Percentiles rank a stretch among this genome's conserved stretches.
Conservation (phyloP, 2,797 vertebrate genomes). For the Florisuga fusca region DNA sequence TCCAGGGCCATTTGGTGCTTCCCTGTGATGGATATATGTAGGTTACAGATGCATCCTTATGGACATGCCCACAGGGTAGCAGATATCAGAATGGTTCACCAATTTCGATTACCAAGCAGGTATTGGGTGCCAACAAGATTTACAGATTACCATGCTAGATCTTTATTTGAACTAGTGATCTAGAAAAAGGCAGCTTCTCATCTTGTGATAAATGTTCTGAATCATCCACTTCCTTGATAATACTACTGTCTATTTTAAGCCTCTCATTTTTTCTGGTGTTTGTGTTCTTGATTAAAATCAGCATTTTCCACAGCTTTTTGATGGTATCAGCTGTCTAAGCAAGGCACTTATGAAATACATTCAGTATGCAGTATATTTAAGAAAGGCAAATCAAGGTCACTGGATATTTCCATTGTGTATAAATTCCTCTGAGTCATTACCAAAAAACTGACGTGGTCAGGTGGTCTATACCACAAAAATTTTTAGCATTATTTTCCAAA, state of each 20-base stretch:
- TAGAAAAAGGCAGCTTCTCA: constrained; percentile 20
- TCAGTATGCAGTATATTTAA: constrained; percentile 37
- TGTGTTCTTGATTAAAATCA: constrained; percentile 62
- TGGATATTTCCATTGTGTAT: neutral
- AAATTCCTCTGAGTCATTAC: neutral
- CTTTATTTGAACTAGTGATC: constrained; percentile 15
- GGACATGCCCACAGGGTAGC: neutral
- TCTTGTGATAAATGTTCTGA: constrained; percentile 39
- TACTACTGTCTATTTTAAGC: constrained; percentile 54
- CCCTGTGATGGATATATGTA: neutral
- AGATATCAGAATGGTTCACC: neutral
- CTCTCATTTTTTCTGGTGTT: constrained; percentile 25
- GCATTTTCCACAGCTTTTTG: constrained; percentile 28
- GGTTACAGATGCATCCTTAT: neutral
- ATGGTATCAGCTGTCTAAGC: constrained; percentile 39
- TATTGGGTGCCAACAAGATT: neutral
- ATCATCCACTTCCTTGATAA: constrained; percentile 47
- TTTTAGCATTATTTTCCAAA: neutral
- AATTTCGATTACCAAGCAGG: neutral
- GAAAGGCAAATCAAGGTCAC: constrained; percentile 53
- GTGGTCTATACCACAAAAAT: neutral
- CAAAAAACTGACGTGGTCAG: neutral
- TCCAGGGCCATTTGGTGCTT: neutral
- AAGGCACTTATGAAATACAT: neutral
- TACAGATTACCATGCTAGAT: neutral